phyloP scores from a whole-genome alignment of 2,888 invertebrate species.

The Lucinisca nassula region DNA sequence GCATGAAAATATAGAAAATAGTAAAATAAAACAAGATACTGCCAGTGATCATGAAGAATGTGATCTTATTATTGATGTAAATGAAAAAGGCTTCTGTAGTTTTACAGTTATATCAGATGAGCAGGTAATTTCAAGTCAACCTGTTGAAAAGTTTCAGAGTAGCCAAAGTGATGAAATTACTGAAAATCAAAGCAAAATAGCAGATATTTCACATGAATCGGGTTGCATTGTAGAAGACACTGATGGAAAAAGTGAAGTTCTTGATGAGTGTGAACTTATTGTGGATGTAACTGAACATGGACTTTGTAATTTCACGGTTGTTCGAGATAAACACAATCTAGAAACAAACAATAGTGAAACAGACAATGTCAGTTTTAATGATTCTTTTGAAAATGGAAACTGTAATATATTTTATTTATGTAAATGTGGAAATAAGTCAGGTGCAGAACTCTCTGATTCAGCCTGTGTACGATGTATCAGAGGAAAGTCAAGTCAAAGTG shows the following conservation, averaged over 20 bases:
- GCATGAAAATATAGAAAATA: not conserved
- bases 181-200: too few relatives aligned
- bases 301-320: not conserved
- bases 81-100: slow-evolving; percentile 4
- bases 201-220: too few relatives aligned
- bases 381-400: not conserved
- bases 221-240: too few relatives aligned
- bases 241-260: not conserved
- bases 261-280: not conserved
- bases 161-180: not conserved
- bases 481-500: not conserved
- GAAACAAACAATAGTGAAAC: not conserved
- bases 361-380: not conserved
- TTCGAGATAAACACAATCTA: not conserved
- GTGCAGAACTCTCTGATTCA: not conserved
- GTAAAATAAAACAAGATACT: not conserved
- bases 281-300: slow-evolving; percentile 13
- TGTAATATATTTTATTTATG: not conserved
- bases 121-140: not conserved
- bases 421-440: not conserved
- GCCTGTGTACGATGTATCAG: not conserved
- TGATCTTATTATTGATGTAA: slow-evolving; percentile 10
- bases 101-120: not conserved
- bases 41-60: not conserved
- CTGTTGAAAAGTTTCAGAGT: not conserved